Base-by-base conservation (phyloP, 2,113 vertebrate genomes). In the Mugil cephalus region DNA sequence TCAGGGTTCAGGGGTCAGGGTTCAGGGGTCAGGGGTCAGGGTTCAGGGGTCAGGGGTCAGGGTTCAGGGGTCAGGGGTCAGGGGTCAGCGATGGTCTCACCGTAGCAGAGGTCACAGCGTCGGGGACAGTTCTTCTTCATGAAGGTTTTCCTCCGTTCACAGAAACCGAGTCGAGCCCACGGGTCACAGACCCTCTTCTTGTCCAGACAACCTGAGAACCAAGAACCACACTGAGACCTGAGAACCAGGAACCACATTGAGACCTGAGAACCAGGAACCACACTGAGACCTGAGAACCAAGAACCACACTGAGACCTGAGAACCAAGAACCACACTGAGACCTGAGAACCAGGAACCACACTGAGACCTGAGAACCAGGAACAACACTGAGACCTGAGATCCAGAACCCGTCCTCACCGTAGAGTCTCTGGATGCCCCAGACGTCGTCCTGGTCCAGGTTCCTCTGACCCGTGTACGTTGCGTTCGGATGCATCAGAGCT, bases 401-500 rank as follows among this genome's bases (percentile, higher is more conserved):
- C n/a, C n/a, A n/a, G n/a, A n/a, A n/a, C n/a, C n/a, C n/a, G n/a
- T 10, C 4, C 2, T 58, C 66, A 94, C 95, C 94, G 3, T 96
- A 96, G 35, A 96, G 94, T 8, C 93, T 88, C 85, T 94, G 95
- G 83, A 96, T 94, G 35, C 93, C 95, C 93, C 94, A 92, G 45
- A 95, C 84, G 66, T 95, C 95, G 4, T 96, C 95, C 83, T 92
- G 93, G n/a, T 89, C 84, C 4, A 95, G 75, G 77, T 87, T 89
- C 56, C 95, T 89, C 81, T 94, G 94, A 5, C 95, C 91, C 0
- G 95, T 95, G 86, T 92, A 93, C 0, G 95, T 96, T 79, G 94
- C 94, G 8, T 95, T 95, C 19, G 95, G 95, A 45, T 95, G 94
- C 95, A 96, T 95, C 47, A 96, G 87, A 4, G 94, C 93, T 35